Evolutionary conservation across 1,140 invertebrate genomes (phyloP).

Genomic region (Thereuonema tuberculata): DNA sequence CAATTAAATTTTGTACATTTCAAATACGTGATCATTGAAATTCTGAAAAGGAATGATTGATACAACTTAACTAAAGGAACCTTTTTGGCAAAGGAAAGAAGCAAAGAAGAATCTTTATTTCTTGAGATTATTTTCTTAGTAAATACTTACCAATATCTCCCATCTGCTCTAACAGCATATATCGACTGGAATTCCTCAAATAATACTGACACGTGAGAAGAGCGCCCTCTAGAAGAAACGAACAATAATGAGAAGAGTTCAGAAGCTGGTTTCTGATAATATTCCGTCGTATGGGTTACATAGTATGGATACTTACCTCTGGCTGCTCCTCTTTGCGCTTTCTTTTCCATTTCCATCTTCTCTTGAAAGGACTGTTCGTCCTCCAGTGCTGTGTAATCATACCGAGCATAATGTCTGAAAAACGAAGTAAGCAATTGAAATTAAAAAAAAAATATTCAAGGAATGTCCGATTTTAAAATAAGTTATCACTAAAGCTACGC

Average conservation of each 20-base stretch:
- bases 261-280: too few relatives aligned
- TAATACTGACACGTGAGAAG: slow-evolving; percentile 43
- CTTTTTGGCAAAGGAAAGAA: too few relatives aligned
- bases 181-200: slow-evolving; percentile 45
- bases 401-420: slow-evolving; percentile 40
- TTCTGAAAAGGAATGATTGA: too few relatives aligned
- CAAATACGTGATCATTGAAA: too few relatives aligned
- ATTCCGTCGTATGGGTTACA: too few relatives aligned
- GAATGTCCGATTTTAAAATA: too few relatives aligned
- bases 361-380: slow-evolving; percentile 39
- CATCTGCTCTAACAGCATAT: slow-evolving; percentile 56
- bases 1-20: too few relatives aligned
- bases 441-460: slow-evolving; percentile 5
- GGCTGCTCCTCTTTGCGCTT: slow-evolving; percentile 28
- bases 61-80: too few relatives aligned
- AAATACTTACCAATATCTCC: slow-evolving; percentile 56
- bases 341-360: slow-evolving; percentile 43
- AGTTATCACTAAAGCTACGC: too few relatives aligned
- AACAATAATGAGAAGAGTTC: not conserved
- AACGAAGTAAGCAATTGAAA: slow-evolving; percentile 8
- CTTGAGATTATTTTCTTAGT: too few relatives aligned
- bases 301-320: too few relatives aligned
- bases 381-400: slow-evolving; percentile 52
- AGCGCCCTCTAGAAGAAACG: slow-evolving; percentile 20
- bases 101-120: too few relatives aligned